Evolutionary conservation across 1,140 invertebrate species (phyloP).

Genomic region (Dinoponera quadriceps): DNA sequence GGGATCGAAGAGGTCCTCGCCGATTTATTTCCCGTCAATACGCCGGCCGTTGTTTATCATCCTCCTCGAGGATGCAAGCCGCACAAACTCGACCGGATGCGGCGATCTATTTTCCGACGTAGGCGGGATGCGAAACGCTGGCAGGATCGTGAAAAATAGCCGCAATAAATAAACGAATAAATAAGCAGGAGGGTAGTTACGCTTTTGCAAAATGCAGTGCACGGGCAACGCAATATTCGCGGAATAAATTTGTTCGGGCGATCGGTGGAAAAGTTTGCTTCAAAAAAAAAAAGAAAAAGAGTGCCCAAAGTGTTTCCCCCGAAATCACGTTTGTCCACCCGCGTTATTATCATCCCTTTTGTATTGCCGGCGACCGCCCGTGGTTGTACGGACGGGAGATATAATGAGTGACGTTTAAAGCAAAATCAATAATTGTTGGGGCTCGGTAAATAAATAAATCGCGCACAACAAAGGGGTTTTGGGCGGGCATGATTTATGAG

Average conservation of each 20-base stretch:
- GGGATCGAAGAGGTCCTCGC: constrained; percentile 19
- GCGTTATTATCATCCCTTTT: too few relatives aligned
- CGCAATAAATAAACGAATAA: constrained; percentile 50
- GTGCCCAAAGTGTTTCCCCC: not conserved
- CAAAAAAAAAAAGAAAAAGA: too few relatives aligned
- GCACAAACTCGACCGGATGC: constrained; percentile 19
- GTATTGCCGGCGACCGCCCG: too few relatives aligned
- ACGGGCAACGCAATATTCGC: not conserved
- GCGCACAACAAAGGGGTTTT: too few relatives aligned
- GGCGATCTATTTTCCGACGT: constrained; percentile 41
- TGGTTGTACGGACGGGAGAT: too few relatives aligned
- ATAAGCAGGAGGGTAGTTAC: not conserved
- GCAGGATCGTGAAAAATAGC: constrained; percentile 29
- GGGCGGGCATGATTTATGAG: too few relatives aligned
- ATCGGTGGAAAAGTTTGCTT: not conserved
- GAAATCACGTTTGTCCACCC: too few relatives aligned
- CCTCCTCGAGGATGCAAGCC: constrained; percentile 27
- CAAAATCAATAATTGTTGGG: too few relatives aligned
- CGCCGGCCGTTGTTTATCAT: constrained; percentile 41
- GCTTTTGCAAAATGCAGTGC: constrained; percentile 13
- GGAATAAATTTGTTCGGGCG: constrained; percentile 2
- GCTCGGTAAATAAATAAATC: too few relatives aligned
- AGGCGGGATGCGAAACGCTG: constrained; percentile 23
- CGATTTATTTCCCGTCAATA: constrained; percentile 54
- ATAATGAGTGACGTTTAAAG: too few relatives aligned